Conservation (phyloP, 2,797 vertebrate species). For the Argya squamiceps region DNA sequence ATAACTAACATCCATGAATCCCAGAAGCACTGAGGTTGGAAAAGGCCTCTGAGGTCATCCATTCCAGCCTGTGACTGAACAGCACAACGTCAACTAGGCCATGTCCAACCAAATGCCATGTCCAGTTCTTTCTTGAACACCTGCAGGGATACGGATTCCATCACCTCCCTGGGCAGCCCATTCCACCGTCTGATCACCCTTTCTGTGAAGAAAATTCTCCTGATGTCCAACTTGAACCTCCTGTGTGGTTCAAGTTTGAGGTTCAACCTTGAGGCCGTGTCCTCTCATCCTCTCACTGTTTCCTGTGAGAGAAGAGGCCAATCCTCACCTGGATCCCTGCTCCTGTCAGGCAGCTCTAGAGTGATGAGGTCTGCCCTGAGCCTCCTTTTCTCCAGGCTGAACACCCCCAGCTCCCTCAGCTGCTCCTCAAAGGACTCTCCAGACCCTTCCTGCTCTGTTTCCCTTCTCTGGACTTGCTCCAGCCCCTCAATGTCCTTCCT, state of each 20-base stretch:
- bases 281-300: not conserved
- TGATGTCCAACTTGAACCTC: not conserved
- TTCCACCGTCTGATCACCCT: not conserved
- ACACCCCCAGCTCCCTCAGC: not conserved
- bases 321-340: accelerated
- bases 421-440: not conserved
- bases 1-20: not conserved
- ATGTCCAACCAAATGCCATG: no score
- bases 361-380: not conserved
- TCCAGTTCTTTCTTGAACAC: not conserved
- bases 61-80: not conserved
- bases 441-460: not conserved
- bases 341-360: not conserved
- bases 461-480: not conserved
- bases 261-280: not conserved
- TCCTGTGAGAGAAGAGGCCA: not conserved
- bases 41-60: not conserved
- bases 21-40: not conserved
- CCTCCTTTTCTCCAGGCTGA: not conserved
- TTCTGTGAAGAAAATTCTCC: not conserved
- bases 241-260: no score
- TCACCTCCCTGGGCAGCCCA: not conserved
- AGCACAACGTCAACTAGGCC: accelerated
- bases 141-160: not conserved
- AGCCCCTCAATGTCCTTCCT: not conserved